Conservation (phyloP, 2,888 invertebrate genomes). For the Eudasyphora cyanicolor region DNA sequence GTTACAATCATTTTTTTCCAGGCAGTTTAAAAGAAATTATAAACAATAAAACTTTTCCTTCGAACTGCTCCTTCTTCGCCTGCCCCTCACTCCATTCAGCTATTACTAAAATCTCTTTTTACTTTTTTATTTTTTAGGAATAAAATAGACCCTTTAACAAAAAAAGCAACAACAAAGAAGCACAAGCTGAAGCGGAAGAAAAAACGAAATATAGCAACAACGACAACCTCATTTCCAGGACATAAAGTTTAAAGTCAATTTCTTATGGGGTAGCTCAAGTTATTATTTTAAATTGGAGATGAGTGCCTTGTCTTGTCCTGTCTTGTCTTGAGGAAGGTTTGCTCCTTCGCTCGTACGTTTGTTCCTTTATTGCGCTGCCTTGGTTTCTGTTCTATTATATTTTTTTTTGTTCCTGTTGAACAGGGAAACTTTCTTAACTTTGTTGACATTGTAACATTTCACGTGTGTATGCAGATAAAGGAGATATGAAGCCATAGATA, state of each 20-base stretch:
- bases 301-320: not conserved
- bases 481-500: too few species aligned
- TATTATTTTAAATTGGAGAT: constrained; percentile 26
- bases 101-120: constrained; percentile 15
- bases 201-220: not conserved
- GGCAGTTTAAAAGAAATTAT: constrained; percentile 39
- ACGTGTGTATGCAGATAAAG: constrained; percentile 18
- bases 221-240: constrained; percentile 2
- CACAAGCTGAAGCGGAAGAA: not conserved
- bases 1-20: constrained; percentile 19
- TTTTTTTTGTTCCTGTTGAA: constrained; percentile 7
- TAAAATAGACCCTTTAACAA: constrained; percentile 7
- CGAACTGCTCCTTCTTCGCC: not conserved
- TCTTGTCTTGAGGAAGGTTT: constrained; percentile 4
- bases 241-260: constrained; percentile 32
- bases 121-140: too few species aligned
- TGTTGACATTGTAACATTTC: constrained; percentile 31
- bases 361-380: not conserved
- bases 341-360: not conserved
- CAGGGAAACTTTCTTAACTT: not conserved
- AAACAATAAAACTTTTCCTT: constrained; percentile 25
- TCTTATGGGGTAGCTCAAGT: constrained; percentile 18
- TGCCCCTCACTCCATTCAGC: not conserved
- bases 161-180: not conserved
- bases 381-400: not conserved